Evolutionary conservation across 1,140 invertebrate species (phyloP).

Genomic region (Gryllus bimaculatus): DNA sequence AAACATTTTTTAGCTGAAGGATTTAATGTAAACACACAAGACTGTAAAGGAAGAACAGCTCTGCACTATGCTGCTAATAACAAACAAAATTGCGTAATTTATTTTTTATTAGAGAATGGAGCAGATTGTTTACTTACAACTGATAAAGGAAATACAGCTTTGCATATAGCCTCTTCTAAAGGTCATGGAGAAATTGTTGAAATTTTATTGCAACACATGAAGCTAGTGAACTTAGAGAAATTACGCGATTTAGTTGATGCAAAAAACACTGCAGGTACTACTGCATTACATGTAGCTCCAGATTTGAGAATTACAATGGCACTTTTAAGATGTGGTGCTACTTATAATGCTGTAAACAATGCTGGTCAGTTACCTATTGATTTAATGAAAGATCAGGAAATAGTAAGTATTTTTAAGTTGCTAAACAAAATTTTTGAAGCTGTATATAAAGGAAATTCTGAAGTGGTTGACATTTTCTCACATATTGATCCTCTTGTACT

Average conservation of each 20-base stretch:
- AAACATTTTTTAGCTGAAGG: not conserved
- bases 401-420: not conserved
- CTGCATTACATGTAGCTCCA: slow-evolving; percentile 25
- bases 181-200: not conserved
- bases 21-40: not conserved
- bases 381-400: not conserved
- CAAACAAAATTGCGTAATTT: not conserved
- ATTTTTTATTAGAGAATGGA: not conserved
- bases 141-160: not conserved
- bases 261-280: slow-evolving; percentile 9
- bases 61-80: not conserved
- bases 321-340: not conserved
- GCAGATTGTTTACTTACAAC: not conserved
- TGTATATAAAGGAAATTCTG: not conserved
- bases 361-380: not conserved
- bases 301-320: not conserved
- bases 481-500: too few species aligned
- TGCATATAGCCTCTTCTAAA: not conserved
- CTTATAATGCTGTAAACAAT: not conserved
- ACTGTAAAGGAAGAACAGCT: not conserved
- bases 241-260: slow-evolving; percentile 18
- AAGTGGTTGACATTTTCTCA: not conserved
- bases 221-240: slow-evolving; percentile 2
- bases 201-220: slow-evolving; percentile 24
- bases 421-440: not conserved